These are phyloP conservation scores for Meganola albula DNA, from an alignment of 2,888 invertebrate species.

Conservation along the genomic window DNA sequence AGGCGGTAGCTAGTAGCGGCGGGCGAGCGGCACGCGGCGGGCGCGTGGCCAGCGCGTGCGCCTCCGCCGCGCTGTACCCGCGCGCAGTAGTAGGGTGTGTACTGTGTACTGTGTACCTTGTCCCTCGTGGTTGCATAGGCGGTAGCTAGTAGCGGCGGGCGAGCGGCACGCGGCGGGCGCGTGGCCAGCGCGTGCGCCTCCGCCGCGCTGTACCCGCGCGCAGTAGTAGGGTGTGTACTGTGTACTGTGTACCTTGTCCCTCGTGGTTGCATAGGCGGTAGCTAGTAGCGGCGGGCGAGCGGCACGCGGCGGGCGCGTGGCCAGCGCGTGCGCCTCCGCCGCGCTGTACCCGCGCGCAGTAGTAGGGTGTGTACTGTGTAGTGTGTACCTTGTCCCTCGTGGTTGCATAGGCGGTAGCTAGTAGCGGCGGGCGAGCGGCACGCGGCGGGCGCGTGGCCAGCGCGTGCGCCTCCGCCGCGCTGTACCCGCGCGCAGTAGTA, in stretches of 20 bases:
- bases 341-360: background rate
- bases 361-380: background rate
- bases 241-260: conserved; percentile 58
- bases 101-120: conserved; percentile 43
- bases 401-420: conserved; percentile 73
- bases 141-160: conserved; percentile 72
- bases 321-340: background rate
- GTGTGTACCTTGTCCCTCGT: conserved; percentile 68
- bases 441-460: conserved; percentile 38
- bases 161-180: conserved; percentile 40
- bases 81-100: background rate
- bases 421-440: conserved; percentile 64
- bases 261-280: conserved; percentile 74
- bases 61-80: background rate
- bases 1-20: conserved; percentile 69
- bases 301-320: conserved; percentile 29
- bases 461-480: conserved; percentile 70
- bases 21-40: conserved; percentile 50
- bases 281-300: conserved; percentile 68
- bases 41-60: conserved; percentile 3
- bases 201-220: background rate
- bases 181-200: conserved; percentile 1
- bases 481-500: conserved; percentile 84
- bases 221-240: background rate
- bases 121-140: conserved; percentile 73